Evolutionary conservation across 2,888 invertebrate genomes (phyloP).

Genomic region (Amphimallon solstitiale): DNA sequence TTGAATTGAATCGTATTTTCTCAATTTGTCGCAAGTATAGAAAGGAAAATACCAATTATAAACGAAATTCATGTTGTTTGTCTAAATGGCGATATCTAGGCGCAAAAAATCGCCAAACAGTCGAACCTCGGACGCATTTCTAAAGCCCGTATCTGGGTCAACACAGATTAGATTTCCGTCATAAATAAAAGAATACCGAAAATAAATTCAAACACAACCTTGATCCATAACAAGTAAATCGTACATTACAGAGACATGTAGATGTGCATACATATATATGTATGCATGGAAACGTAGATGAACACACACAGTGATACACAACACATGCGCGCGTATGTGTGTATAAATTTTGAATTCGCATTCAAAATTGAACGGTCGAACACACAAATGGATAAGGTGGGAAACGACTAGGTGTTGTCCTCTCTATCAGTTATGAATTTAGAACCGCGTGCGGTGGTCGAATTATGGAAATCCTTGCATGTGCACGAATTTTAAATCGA

Average conservation of each 20-base stretch:
- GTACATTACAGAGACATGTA: no score
- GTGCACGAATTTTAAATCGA: background rate
- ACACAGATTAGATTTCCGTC: slow-evolving; percentile 34
- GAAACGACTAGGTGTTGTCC: background rate
- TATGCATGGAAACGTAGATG: slow-evolving; percentile 1
- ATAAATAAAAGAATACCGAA: slow-evolving; percentile 34
- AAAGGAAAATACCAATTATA: no score
- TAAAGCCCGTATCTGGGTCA: slow-evolving; percentile 31
- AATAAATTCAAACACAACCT: slow-evolving; percentile 29
- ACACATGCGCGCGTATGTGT: no score
- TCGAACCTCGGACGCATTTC: slow-evolving; percentile 24
- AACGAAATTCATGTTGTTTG: slow-evolving; percentile 1
- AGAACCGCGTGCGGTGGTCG: background rate
- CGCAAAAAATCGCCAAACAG: slow-evolving; percentile 22
- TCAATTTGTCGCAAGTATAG: no score
- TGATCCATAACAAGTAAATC: slow-evolving; percentile 32
- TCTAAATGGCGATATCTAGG: slow-evolving; percentile 8
- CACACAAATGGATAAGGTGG: background rate
- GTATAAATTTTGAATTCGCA: no score
- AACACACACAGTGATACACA: no score
- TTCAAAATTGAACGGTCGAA: background rate
- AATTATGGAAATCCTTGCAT: slow-evolving; percentile 3
- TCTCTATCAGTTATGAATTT: background rate
- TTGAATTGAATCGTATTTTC: no score
- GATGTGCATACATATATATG: slow-evolving; percentile 16